Evolutionary conservation across 1,140 invertebrate genomes (phyloP).

Genomic region (Dolichoris vasculosae): DNA sequence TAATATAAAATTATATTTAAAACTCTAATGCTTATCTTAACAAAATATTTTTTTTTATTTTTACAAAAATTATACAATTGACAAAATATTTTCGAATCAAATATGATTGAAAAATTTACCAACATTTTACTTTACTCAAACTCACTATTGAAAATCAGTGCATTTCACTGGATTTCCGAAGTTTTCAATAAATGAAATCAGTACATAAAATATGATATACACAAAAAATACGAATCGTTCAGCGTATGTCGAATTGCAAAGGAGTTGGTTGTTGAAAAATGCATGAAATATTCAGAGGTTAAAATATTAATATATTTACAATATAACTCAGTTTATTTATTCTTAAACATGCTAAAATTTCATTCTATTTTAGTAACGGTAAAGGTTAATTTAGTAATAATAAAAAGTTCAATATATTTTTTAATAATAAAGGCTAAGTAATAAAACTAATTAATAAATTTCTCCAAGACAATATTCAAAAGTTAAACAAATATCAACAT

Average conservation of each 20-base stretch:
- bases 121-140: background rate
- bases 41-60: too few species aligned
- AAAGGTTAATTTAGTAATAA: too few species aligned
- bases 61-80: background rate
- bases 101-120: background rate
- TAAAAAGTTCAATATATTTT: too few species aligned
- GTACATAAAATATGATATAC: background rate
- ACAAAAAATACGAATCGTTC: background rate
- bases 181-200: background rate
- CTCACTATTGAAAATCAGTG: background rate
- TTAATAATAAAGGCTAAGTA: too few species aligned
- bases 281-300: background rate
- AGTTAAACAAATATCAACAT: too few species aligned
- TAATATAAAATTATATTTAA: too few species aligned
- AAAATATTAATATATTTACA: background rate
- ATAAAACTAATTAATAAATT: too few species aligned
- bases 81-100: background rate
- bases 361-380: too few species aligned
- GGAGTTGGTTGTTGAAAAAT: background rate
- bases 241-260: background rate
- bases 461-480: too few species aligned
- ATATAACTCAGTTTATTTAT: too few species aligned
- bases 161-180: background rate
- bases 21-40: too few species aligned
- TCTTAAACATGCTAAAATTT: too few species aligned